phyloP scores from a whole-genome alignment of 2,113 vertebrate genomes.

The Dasypus novemcinctus region DNA sequence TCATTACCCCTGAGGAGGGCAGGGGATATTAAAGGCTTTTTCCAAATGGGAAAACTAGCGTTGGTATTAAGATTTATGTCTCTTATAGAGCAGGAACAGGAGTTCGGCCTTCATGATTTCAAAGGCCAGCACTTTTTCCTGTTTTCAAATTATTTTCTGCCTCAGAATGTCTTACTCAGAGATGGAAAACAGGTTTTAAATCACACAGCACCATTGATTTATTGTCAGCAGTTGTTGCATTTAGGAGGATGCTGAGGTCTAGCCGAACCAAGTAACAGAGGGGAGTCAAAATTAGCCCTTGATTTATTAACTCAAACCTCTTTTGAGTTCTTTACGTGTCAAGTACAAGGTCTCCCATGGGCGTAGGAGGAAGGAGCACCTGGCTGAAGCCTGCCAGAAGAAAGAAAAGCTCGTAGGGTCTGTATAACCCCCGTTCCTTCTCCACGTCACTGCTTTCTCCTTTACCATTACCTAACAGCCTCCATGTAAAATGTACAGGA shows the following conservation, averaged over 20 bases:
- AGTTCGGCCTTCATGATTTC: not conserved
- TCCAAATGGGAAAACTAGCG: not conserved
- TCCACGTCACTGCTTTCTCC: not conserved
- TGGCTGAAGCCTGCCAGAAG: not conserved
- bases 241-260: not conserved
- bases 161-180: conserved; percentile 4
- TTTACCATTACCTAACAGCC: not conserved
- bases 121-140: not conserved
- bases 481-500: not conserved
- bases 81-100: not conserved
- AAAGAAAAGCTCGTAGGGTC: not conserved
- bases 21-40: not conserved
- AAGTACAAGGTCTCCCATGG: not conserved
- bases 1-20: not conserved
- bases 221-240: not conserved
- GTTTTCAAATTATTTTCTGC: not conserved
- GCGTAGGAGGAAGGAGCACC: not conserved
- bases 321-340: not conserved
- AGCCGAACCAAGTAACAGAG: not conserved
- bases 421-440: not conserved
- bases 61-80: not conserved
- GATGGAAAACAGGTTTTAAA: not conserved
- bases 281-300: not conserved
- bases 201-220: not conserved
- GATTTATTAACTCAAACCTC: not conserved